Evolutionary conservation across 2,888 invertebrate species (phyloP).

Genomic region (Drosophila sordidula): DNA sequence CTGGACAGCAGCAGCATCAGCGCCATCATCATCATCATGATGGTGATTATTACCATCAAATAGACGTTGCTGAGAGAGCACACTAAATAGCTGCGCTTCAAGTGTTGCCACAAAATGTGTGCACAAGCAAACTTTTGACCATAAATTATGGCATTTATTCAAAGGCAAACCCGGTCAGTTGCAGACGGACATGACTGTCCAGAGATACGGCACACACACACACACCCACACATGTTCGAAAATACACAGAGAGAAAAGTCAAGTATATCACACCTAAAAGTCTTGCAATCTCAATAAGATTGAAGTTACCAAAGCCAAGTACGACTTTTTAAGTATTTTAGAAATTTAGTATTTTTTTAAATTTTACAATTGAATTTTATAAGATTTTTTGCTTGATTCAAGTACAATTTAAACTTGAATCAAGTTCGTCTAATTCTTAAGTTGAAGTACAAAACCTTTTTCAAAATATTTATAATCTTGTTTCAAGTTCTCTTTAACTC

Average conservation of each 20-base stretch:
- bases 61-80: constrained; percentile 26
- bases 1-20: constrained; percentile 24
- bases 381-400: no score
- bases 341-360: no score
- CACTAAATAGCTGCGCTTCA: constrained; percentile 75
- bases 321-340: no score
- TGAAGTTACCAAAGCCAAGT: no score
- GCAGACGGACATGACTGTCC: constrained; percentile 28
- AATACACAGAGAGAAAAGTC: background rate
- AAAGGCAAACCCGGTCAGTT: constrained; percentile 70
- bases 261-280: no score
- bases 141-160: constrained; percentile 82
- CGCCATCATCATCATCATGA: constrained; percentile 14
- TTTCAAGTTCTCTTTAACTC: no score
- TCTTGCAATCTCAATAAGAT: no score
- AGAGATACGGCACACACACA: constrained; percentile 11
- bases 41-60: constrained; percentile 18
- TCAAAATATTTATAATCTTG: no score
- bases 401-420: no score
- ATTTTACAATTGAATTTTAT: no score
- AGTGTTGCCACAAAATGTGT: constrained; percentile 78
- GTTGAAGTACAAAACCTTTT: no score
- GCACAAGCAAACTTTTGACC: constrained; percentile 79
- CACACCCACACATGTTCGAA: background rate
- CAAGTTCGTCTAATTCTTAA: no score